Evolutionary conservation across 2,113 vertebrate genomes (phyloP), one percentile per base, ranked within the genome.

Genomic region (Ammodytes dubius): DNA sequence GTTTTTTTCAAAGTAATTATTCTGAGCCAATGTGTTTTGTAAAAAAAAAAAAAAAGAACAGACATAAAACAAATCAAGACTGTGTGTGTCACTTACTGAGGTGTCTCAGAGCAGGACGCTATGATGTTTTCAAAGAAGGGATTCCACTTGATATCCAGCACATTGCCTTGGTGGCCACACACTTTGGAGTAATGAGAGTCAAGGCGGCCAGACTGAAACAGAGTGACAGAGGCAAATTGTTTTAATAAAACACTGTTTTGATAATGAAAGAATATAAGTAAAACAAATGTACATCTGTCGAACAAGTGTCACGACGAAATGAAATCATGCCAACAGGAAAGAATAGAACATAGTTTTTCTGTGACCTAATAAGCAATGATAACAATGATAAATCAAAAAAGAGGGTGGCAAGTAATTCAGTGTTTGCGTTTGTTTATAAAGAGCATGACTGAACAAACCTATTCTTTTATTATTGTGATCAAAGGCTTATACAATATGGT

Each of bases 101-200:
- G 96, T 95, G 90, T 99, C 80, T 99, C 98, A 0, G 98, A 99
- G 91, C 98, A 99, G 0, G 98, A 99, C 0, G 98, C 98, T 0
- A 99, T 96, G 92, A 99, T 94, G 94, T 99, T 99, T 78, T 99
- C 98, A 58, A 98, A 96, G 91, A 99, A 99, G n/a, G 98, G 98
- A 37, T 99, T 99, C 98, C 98, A 99, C 80, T 99, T 99, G 95
- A 99, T 98, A 66, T 99, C 98, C 89, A 99, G 94, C 14, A 99
- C 98, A 0, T 98, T 99, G 60, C 98, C 98, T 69, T 99, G 98
- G 93, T 99, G 98, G 0, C 98, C 98, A 0, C 98, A 99, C 27
- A 99, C 96, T 85, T 99, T 99, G 49, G 98, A 97, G 90, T 97
- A 95, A 85, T 98, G 98, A 2, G 97, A 96, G 35, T 99, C 97